Evolutionary conservation across 2,113 vertebrate genomes (phyloP).

Genomic region (Struthio camelus): DNA sequence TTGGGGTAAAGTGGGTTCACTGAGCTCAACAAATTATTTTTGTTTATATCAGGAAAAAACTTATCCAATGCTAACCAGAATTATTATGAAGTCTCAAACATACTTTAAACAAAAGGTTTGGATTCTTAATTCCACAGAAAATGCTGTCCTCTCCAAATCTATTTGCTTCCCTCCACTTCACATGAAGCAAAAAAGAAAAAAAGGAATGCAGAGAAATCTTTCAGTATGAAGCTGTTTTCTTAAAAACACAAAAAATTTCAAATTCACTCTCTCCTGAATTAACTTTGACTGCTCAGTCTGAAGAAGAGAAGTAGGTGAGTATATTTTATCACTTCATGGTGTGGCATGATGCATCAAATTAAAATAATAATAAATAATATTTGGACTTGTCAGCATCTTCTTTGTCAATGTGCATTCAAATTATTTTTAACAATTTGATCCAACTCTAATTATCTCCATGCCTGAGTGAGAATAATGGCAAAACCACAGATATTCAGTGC

Average conservation of each 20-base stretch:
- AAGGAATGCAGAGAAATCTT: background rate
- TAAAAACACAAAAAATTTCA: background rate
- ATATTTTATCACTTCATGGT: background rate
- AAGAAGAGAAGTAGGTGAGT: background rate
- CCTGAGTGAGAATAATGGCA: background rate
- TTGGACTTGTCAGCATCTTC: background rate
- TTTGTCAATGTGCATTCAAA: background rate
- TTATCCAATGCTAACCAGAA: background rate
- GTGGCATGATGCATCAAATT: background rate
- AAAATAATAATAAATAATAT: background rate
- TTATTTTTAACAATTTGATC: conserved; percentile 15
- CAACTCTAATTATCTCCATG: background rate
- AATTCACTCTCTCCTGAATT: background rate
- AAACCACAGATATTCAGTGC: background rate
- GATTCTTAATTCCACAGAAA: background rate
- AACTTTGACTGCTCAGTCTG: background rate
- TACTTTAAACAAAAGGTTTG: background rate
- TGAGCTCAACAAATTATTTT: background rate
- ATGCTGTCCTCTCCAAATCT: background rate
- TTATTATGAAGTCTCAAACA: background rate
- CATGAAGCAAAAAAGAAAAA: background rate
- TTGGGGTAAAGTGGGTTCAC: background rate
- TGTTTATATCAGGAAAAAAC: background rate
- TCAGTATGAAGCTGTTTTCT: background rate
- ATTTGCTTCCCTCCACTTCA: background rate